Evolutionary conservation across 2,888 invertebrate species (phyloP), one percentile per base, ranked within the genome.

Genomic region (Smittia aterrima): DNA sequence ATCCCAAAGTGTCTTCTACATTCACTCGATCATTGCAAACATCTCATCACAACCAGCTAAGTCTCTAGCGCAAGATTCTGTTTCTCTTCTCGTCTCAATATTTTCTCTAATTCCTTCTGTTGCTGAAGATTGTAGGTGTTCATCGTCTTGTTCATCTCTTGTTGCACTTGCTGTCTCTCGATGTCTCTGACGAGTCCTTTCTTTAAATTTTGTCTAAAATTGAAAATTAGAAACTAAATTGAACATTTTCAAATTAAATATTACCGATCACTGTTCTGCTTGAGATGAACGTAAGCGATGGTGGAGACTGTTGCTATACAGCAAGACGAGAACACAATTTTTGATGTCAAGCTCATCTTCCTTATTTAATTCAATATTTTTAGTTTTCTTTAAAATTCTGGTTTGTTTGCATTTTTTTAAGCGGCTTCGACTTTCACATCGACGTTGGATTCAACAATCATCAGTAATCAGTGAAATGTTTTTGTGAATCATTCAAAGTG

Each of bases 51-150:
- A n/a, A n/a, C n/a, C n/a, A n/a, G n/a, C n/a, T n/a, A 32, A 32
- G 32, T 32, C 9, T 32, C 32, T 9, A 32, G 9, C 3, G 58
- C 58, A 7, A 58, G n/a, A 20, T 58, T 18, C 4, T 58, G 2
- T 7, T 58, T 58, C n/a, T 58, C 58, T 22, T 71, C 70, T 11
- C 53, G 24, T 32, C 70, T 27, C 0, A 71, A 16, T 16, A 71
- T 32, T 18, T 71, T 71, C 27, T 71, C 70, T 1, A 71, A 13
- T 24, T 71, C 70, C 18, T 71, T 71, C 32, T 71, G 70, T 18
- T 71, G 70, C 18, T 71, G 54, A 0, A 71, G 20, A 71, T 71
- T 71, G 32, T 71, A 71, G 13, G 53, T 53, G 54, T 71, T 71
- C 0, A 71, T 71, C 3, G 70, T 54, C 18, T 70, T 70, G 6